Conservation (phyloP, 2,888 invertebrate genomes). For the Anorthoa munda region DNA sequence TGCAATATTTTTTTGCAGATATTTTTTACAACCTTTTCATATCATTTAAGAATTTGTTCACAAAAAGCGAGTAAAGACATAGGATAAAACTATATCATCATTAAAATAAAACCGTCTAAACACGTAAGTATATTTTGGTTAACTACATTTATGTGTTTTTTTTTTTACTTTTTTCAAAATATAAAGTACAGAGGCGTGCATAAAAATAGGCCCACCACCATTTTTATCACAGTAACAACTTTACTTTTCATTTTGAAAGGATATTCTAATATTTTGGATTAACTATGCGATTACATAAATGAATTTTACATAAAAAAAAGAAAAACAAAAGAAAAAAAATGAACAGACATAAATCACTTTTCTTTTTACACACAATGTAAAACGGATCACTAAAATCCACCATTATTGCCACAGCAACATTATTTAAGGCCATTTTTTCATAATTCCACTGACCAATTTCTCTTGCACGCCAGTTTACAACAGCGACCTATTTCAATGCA, state of each 20-base stretch:
- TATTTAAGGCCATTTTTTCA: constrained; percentile 35
- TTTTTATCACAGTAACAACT: constrained; percentile 43
- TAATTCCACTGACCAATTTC: constrained; percentile 14
- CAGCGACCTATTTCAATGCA: constrained; percentile 45
- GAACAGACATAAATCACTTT: constrained; percentile 1
- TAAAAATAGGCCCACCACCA: constrained; percentile 32
- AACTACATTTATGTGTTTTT: constrained; percentile 22
- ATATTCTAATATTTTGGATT: neutral
- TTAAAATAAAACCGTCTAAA: constrained; percentile 58
- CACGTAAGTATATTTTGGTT: constrained; percentile 54
- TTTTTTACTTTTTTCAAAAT: constrained; percentile 19
- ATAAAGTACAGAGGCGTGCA: constrained; percentile 41
- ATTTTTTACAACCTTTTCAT: neutral
- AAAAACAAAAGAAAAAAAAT: neutral
- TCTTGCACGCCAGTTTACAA: constrained; percentile 17
- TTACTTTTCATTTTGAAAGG: constrained; percentile 26
- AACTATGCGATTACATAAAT: neutral
- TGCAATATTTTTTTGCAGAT: constrained; percentile 21
- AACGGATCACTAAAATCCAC: neutral
- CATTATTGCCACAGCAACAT: constrained; percentile 24
- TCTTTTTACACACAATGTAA: constrained; percentile 14
- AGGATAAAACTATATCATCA: constrained; percentile 45
- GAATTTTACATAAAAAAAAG: neutral
- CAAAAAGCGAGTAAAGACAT: constrained; percentile 36
- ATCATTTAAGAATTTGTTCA: constrained; percentile 16